Evolutionary conservation across 1,140 invertebrate species (phyloP), one percentile per base, ranked within the genome.

Genomic region (Caenorhabditis inopinata): DNA sequence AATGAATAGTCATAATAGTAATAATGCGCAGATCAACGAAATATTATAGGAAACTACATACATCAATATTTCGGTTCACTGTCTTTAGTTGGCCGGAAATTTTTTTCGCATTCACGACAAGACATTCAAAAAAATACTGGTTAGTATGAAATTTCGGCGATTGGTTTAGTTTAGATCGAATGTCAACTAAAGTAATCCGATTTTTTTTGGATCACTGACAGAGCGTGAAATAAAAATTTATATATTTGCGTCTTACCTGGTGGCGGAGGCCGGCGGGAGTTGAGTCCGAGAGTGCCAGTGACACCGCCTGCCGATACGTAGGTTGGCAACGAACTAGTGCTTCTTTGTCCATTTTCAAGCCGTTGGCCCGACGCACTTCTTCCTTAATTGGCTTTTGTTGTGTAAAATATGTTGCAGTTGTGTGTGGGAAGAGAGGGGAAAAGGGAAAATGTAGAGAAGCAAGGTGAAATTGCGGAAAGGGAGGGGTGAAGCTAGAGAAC

Each of bases 311-410:
- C n/a, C 32, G 58, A 68, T 9, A 32, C 11, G 58, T 68, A 68
- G 38, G 58, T 68, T 68, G 58, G 58, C 58, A 68, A 68, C 58
- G 58, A 68, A 68, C 32, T 38, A 68, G 58, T 68, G 58, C 58
- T 68, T 68, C 58, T 68, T 68, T 68, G 58, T 68, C 58, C 58
- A 68, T 68, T 68, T 68, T 68, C 58, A 68, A 68, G 58, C 58
- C 32, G 58, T n/a, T 38, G 29, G 58, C 58, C 58, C 58, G 58
- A 29, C 58, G 58, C 58, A 68, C 29, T 68, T 68, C 32, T 68
- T 68, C 58, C 58, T 68, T 68, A 68, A 68, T 68, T 68, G 58
- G 58, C 58, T 68, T 68, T 68, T 68, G 58, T 68, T 68, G 58
- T 68, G 58, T 68, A 68, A 68, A 68, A 68, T 68, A 68, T 68